These are phyloP conservation scores for Carlito syrichta DNA, from an alignment of 2,113 vertebrate genomes.

Conservation along the genomic window DNA sequence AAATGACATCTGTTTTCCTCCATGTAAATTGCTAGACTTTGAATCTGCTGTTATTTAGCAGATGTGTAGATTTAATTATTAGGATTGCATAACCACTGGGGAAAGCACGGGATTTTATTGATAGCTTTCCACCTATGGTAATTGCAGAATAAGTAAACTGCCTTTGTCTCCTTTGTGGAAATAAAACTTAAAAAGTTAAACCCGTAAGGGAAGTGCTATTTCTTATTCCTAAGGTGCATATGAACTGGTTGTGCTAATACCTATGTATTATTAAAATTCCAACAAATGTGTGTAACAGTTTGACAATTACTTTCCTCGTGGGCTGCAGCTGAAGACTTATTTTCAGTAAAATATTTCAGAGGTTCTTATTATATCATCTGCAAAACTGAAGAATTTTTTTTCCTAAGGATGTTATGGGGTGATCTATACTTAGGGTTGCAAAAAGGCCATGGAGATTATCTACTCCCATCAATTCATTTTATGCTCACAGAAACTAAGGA, in stretches of 20 bases:
- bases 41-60: constrained; percentile 75
- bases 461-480: neutral
- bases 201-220: neutral
- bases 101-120: constrained; percentile 65
- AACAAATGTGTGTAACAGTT: neutral
- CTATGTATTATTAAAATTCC: constrained; percentile 41
- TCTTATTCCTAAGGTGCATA: constrained; percentile 18
- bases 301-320: neutral
- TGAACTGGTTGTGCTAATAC: neutral
- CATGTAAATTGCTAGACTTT: constrained; percentile 72
- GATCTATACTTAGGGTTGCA: neutral
- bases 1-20: constrained; percentile 77
- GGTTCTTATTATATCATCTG: neutral
- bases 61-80: constrained; percentile 81
- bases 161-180: constrained; percentile 41
- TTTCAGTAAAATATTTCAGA: constrained; percentile 33
- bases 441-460: neutral
- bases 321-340: neutral
- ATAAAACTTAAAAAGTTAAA: constrained; percentile 54
- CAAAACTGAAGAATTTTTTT: neutral
- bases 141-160: constrained; percentile 65
- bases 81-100: constrained; percentile 70
- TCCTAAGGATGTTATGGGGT: neutral
- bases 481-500: neutral
- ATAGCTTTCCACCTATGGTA: constrained; percentile 64